Conservation (phyloP, 1,140 invertebrate species). For the Drosophila ohnishii region DNA sequence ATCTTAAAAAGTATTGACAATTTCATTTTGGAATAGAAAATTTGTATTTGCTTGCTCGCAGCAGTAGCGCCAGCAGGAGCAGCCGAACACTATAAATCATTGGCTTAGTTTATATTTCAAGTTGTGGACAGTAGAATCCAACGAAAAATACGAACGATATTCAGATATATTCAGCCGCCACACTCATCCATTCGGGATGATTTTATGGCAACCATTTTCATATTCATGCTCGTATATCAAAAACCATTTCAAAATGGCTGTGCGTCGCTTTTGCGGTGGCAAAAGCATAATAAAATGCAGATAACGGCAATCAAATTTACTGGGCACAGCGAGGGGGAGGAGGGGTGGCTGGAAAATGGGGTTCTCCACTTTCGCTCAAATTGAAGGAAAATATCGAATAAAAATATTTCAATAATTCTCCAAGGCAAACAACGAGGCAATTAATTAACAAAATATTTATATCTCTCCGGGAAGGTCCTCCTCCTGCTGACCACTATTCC, state of each 20-base stretch:
- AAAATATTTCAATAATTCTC: slow-evolving; percentile 56
- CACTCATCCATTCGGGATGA: slow-evolving; percentile 58
- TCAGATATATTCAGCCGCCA: slow-evolving; percentile 55
- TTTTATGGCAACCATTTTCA: slow-evolving; percentile 67
- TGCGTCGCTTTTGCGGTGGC: slow-evolving; percentile 56
- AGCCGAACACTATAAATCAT: slow-evolving; percentile 62
- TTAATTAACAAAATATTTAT: slow-evolving; percentile 61
- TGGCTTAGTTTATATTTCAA: slow-evolving; percentile 62
- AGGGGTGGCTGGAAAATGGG: background rate
- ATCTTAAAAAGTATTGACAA: slow-evolving; percentile 56
- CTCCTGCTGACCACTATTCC: slow-evolving; percentile 7
- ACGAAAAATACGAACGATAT: slow-evolving; percentile 32
- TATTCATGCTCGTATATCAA: slow-evolving; percentile 71
- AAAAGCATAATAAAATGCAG: slow-evolving; percentile 77
- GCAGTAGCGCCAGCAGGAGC: slow-evolving; percentile 9
- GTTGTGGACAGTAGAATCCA: slow-evolving; percentile 5
- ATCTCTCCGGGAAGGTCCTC: slow-evolving; percentile 7
- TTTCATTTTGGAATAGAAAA: slow-evolving; percentile 44
- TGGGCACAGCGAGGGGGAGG: background rate
- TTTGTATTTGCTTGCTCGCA: slow-evolving; percentile 22
- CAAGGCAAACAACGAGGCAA: slow-evolving; percentile 46
- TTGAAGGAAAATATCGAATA: slow-evolving; percentile 46
- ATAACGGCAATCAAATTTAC: slow-evolving; percentile 75
- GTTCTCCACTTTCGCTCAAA: background rate
- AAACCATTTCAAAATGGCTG: slow-evolving; percentile 67